These are phyloP conservation scores for Agrilus mali DNA, from an alignment of 2,888 invertebrate species.

Conservation along the genomic window DNA sequence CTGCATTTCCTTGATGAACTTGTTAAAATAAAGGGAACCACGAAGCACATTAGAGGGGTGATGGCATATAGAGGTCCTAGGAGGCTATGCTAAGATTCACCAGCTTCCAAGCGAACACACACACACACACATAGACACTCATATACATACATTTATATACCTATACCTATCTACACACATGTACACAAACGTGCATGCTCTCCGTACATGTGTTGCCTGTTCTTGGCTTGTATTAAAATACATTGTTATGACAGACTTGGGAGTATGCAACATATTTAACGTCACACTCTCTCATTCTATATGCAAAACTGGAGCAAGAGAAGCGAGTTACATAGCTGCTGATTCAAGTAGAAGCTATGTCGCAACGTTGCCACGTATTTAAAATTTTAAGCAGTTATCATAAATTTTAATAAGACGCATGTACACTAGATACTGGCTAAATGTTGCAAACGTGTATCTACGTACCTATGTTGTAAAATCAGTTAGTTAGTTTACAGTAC, in stretches of 20 bases:
- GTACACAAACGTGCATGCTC: conserved; percentile 2
- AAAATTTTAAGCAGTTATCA: too few species aligned
- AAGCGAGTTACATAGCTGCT: too few species aligned
- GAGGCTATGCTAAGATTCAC: conserved; percentile 15
- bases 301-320: conserved; percentile 20
- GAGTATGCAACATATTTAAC: conserved; percentile 27
- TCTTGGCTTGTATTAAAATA: conserved; percentile 28
- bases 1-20: conserved; percentile 1
- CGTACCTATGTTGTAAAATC: too few species aligned
- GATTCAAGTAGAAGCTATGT: too few species aligned
- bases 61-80: conserved; percentile 18
- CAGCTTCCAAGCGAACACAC: conserved; percentile 6
- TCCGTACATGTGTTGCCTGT: conserved; percentile 23
- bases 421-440: too few species aligned
- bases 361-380: too few species aligned
- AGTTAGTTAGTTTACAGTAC: too few species aligned
- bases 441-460: too few species aligned
- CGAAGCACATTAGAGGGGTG: conserved; percentile 21
- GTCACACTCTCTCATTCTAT: conserved; percentile 21
- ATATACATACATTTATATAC: too few species aligned
- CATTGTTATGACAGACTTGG: conserved; percentile 30
- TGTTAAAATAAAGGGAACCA: conserved; percentile 18
- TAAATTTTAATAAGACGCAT: too few species aligned
- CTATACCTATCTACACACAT: too few species aligned
- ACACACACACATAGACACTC: too few species aligned